Percentiles rank a stretch among this genome's conserved stretches.
phyloP scores from a whole-genome alignment of 1,140 invertebrate genomes.

The Eupeodes corollae region DNA sequence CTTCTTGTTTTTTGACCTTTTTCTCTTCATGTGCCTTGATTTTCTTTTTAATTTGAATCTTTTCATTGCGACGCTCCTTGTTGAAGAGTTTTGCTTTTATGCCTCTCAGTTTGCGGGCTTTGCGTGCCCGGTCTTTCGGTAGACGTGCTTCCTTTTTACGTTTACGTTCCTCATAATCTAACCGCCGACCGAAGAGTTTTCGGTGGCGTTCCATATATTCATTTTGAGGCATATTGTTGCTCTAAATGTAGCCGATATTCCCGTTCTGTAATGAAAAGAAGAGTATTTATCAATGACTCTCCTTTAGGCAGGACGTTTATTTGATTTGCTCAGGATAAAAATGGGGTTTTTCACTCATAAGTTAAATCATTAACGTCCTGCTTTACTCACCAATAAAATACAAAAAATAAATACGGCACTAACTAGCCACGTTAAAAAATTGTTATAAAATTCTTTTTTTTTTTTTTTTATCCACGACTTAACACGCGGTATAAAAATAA shows the following conservation, averaged over 20 bases:
- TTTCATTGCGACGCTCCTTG: conserved; percentile 92
- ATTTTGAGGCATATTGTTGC: conserved; percentile 89
- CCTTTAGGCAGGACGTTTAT: background rate
- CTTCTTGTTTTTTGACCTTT: conserved; percentile 73
- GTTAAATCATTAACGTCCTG: too few species aligned
- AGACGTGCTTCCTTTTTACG: conserved; percentile 89
- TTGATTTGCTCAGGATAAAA: too few species aligned
- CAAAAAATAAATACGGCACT: too few species aligned
- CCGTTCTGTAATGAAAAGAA: conserved; percentile 4
- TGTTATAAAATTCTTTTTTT: too few species aligned
- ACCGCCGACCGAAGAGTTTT: conserved; percentile 87
- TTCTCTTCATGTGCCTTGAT: conserved; percentile 87
- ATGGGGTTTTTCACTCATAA: too few species aligned
- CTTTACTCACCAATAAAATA: too few species aligned
- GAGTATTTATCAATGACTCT: conserved; percentile 2
- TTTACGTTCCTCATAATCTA: conserved; percentile 97
- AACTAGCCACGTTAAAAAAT: too few species aligned
- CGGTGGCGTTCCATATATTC: conserved; percentile 97
- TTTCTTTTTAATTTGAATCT: conserved; percentile 99
- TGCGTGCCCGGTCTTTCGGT: conserved; percentile 78
- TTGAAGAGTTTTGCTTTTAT: conserved; percentile 98
- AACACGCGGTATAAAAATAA: too few species aligned
- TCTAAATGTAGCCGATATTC: background rate
- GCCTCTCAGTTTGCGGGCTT: conserved; percentile 84
- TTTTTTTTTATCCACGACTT: too few species aligned